Evolutionary conservation across 2,113 vertebrate genomes (phyloP).

Genomic region (Machaerirhynchus nigripectus): DNA sequence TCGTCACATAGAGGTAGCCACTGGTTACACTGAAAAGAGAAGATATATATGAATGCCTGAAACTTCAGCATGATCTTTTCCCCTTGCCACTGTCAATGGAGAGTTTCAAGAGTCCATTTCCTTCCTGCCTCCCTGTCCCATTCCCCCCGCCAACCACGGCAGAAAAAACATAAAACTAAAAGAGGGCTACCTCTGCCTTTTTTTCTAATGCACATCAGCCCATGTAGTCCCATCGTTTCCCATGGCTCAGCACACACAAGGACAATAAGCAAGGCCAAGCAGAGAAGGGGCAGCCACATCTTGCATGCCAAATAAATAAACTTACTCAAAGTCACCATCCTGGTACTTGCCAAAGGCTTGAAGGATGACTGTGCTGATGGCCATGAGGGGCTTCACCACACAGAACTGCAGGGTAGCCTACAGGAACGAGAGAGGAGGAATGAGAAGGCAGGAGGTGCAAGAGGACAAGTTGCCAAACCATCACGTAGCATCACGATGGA

Average conservation of each 20-base stretch:
- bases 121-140: not conserved
- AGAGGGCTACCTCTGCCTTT: not conserved
- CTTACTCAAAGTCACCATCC: slow-evolving; percentile 97
- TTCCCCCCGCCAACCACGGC: accelerated
- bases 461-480: not conserved
- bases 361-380: slow-evolving; percentile 89
- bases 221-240: not conserved
- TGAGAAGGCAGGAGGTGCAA: not conserved
- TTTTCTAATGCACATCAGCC: not conserved
- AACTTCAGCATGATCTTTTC: not conserved
- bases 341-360: slow-evolving; percentile 93
- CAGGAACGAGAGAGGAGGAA: not conserved
- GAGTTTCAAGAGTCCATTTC: not conserved
- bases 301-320: not conserved
- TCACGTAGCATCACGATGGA: not conserved
- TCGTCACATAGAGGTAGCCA: slow-evolving; percentile 94
- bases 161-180: not conserved
- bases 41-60: not conserved
- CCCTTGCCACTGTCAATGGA: not conserved
- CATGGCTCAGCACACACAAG: not conserved
- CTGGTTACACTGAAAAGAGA: slow-evolving; percentile 80
- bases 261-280: not conserved
- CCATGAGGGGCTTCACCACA: slow-evolving; percentile 95
- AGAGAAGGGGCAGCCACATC: not conserved
- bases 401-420: slow-evolving; percentile 96